Percentiles rank a stretch among this genome's conserved stretches.
phyloP scores from a whole-genome alignment of 1,140 invertebrate species.

The Ylistrum balloti region DNA sequence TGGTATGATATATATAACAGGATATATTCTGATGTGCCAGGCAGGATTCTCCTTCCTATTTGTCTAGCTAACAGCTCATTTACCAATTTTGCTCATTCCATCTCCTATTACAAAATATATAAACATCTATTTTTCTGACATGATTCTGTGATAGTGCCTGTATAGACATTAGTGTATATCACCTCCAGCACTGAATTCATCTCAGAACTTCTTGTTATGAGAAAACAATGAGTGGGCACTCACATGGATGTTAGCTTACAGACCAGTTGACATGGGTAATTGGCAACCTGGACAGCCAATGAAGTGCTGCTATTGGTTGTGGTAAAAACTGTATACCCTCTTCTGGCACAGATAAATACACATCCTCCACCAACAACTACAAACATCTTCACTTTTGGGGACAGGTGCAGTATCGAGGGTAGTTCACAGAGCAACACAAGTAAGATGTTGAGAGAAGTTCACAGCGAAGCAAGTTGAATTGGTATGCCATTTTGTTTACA shows the following conservation, averaged over 20 bases:
- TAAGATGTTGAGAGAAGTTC: not conserved
- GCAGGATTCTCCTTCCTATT: not conserved
- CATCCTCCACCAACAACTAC: not conserved
- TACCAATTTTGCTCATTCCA: conserved; percentile 3
- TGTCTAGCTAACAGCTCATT: not conserved
- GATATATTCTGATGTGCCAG: not conserved
- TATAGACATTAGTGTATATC: not conserved
- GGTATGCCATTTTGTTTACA: not conserved
- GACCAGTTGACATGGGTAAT: not conserved
- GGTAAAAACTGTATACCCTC: not conserved
- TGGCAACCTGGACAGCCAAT: not conserved
- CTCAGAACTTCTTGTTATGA: not conserved
- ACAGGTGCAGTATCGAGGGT: not conserved
- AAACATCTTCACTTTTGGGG: not conserved
- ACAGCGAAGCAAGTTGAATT: not conserved
- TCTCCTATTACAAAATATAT: not conserved
- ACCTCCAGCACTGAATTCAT: not conserved
- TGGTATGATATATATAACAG: no score
- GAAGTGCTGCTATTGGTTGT: not conserved
- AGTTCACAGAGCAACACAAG: not conserved
- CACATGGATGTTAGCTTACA: not conserved
- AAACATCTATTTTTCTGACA: conserved; percentile 40
- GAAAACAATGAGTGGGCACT: conserved; percentile 33
- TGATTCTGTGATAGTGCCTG: conserved; percentile 8
- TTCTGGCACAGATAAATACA: not conserved